Evolutionary conservation across 2,797 vertebrate species (phyloP).

Genomic region (Danio aesculapii): DNA sequence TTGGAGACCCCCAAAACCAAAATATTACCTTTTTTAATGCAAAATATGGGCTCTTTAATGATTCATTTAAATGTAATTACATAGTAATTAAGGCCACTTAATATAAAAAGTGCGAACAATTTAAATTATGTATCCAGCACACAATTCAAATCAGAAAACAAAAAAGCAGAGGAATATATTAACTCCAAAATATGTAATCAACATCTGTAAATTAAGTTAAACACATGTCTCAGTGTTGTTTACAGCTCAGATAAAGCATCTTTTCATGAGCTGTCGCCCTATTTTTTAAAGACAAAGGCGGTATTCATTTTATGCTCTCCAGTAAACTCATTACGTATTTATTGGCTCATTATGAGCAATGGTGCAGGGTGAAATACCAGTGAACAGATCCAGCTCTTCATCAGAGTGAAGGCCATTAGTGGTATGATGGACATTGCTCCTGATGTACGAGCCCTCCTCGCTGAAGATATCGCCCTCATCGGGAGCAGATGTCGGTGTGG

Average conservation of each 20-base stretch:
- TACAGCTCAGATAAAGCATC: neutral
- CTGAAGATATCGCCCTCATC: constrained; percentile 74
- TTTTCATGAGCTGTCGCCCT: neutral
- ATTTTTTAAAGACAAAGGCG: neutral
- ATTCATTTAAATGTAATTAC: too few relatives aligned
- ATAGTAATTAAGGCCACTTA: too few relatives aligned
- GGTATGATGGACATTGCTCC: constrained; percentile 36
- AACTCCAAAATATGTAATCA: too few relatives aligned
- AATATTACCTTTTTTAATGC: too few relatives aligned
- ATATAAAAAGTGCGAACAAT: too few relatives aligned
- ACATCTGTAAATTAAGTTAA: neutral
- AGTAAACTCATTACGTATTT: neutral
- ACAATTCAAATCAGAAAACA: too few relatives aligned
- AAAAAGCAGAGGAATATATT: too few relatives aligned
- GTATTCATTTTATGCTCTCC: neutral
- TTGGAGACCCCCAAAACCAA: too few relatives aligned
- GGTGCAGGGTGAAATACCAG: constrained; percentile 74
- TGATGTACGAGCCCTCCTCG: constrained; percentile 63
- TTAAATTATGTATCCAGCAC: too few relatives aligned
- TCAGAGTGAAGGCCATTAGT: constrained; percentile 88
- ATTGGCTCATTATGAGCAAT: constrained; percentile 14
- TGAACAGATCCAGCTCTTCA: constrained; percentile 91
- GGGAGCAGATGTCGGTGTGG: constrained; percentile 67
- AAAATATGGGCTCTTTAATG: too few relatives aligned
- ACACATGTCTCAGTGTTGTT: neutral